These are phyloP conservation scores for Orchesellides sinensis DNA, from an alignment of 2,888 invertebrate genomes.

Conservation along the genomic window DNA sequence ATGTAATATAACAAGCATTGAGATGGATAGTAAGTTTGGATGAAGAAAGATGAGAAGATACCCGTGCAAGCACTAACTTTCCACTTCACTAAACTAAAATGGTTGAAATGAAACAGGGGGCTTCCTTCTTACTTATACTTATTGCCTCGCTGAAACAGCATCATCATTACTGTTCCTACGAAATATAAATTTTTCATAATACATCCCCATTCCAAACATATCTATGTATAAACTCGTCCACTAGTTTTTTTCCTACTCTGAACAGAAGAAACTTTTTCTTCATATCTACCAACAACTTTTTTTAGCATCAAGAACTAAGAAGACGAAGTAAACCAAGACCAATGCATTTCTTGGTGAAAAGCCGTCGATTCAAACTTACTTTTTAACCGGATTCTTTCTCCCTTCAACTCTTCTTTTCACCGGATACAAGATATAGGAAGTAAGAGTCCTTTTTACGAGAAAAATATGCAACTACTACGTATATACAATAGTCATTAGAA, in stretches of 20 bases:
- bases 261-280: slow-evolving; percentile 10
- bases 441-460: slow-evolving; percentile 1
- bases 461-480: slow-evolving; percentile 25
- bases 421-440: slow-evolving; percentile 41
- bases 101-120: slow-evolving; percentile 30
- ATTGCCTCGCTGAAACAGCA: background rate
- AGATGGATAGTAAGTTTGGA: slow-evolving; percentile 1
- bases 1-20: background rate
- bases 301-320: slow-evolving; percentile 47
- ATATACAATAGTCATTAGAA: background rate
- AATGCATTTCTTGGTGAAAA: slow-evolving; percentile 35
- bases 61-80: slow-evolving; percentile 33
- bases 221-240: background rate
- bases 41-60: slow-evolving; percentile 12
- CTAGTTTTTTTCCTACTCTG: background rate
- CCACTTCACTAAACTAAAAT: slow-evolving; percentile 61
- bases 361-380: slow-evolving; percentile 54
- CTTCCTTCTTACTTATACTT: background rate
- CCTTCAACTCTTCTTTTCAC: slow-evolving; percentile 27
- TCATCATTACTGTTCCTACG: background rate
- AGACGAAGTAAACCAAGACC: slow-evolving; percentile 15
- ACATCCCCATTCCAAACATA: background rate
- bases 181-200: background rate
- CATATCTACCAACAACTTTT: slow-evolving; percentile 32
- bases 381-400: slow-evolving; percentile 55